These are phyloP conservation scores for Alcedo atthis DNA, from an alignment of 2,797 vertebrate species.

Conservation along the genomic window DNA sequence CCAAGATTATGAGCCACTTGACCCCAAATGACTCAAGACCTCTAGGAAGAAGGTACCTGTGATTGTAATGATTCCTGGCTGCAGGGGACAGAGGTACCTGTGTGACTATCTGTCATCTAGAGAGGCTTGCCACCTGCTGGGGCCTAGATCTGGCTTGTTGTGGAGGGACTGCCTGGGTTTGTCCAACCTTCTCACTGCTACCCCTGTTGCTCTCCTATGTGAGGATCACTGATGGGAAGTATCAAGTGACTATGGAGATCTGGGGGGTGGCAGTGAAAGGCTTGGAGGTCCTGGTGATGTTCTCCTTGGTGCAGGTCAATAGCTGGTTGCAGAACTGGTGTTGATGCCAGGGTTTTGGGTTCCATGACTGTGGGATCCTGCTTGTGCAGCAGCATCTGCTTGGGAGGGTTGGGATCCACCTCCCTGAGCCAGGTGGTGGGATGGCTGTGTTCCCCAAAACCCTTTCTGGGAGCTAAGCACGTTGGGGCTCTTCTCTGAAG, in stretches of 20 bases:
- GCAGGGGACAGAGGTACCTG: not conserved
- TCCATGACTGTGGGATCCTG: not conserved
- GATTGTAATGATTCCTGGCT: not conserved
- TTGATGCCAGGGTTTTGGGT: not conserved
- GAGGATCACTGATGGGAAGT: not conserved
- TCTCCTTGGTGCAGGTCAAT: not conserved
- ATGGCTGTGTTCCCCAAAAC: not conserved
- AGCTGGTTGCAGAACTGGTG: not conserved
- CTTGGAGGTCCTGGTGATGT: not conserved
- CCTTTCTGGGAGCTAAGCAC: accelerated
- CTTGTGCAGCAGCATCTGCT: not conserved
- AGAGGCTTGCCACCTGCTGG: not conserved
- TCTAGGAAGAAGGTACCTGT: not conserved
- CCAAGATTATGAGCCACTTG: not conserved
- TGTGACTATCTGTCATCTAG: not conserved
- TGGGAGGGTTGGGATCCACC: not conserved
- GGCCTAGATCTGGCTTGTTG: no score
- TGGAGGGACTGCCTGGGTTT: not conserved
- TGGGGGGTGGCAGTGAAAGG: not conserved
- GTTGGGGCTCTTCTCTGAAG: not conserved
- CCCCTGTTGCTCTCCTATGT: not conserved
- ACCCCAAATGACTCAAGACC: not conserved
- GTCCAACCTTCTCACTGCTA: not conserved
- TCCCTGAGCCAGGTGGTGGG: no score
- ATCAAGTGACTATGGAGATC: accelerated